These are phyloP conservation scores for Herpetotheres cachinnans DNA, from an alignment of 2,113 vertebrate species.

Conservation along the genomic window DNA sequence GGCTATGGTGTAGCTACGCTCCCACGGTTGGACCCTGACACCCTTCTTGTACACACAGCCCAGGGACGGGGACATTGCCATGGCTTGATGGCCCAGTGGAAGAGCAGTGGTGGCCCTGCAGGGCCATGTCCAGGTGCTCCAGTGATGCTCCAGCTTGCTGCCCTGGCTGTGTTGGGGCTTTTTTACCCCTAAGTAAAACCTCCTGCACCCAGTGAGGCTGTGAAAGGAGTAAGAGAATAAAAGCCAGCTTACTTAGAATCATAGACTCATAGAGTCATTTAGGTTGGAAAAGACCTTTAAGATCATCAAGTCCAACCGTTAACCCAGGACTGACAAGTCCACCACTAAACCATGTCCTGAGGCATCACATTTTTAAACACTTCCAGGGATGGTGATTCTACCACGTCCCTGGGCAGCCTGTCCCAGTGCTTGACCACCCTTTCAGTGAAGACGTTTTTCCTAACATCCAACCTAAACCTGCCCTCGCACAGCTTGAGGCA, in stretches of 20 bases:
- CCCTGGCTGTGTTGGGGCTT: not conserved
- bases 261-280: too few species aligned
- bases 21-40: rapidly evolving
- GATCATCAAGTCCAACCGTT: too few species aligned
- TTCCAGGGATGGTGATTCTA: too few species aligned
- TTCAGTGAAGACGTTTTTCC: too few species aligned
- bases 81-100: not conserved
- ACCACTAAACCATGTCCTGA: too few species aligned
- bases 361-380: too few species aligned
- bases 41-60: not conserved
- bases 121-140: not conserved
- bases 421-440: too few species aligned
- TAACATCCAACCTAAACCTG: too few species aligned
- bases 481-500: too few species aligned
- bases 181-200: rapidly evolving
- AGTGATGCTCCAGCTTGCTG: not conserved
- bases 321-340: too few species aligned
- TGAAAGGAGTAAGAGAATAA: not conserved
- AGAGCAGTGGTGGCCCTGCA: not conserved
- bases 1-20: rapidly evolving
- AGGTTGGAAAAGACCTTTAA: too few species aligned
- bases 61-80: not conserved
- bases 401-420: too few species aligned
- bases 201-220: rapidly evolving
- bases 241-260: not conserved